Percentiles rank a stretch among this genome's conserved stretches.
phyloP scores from a whole-genome alignment of 1,140 invertebrate genomes.

The Diorhabda carinulata region DNA sequence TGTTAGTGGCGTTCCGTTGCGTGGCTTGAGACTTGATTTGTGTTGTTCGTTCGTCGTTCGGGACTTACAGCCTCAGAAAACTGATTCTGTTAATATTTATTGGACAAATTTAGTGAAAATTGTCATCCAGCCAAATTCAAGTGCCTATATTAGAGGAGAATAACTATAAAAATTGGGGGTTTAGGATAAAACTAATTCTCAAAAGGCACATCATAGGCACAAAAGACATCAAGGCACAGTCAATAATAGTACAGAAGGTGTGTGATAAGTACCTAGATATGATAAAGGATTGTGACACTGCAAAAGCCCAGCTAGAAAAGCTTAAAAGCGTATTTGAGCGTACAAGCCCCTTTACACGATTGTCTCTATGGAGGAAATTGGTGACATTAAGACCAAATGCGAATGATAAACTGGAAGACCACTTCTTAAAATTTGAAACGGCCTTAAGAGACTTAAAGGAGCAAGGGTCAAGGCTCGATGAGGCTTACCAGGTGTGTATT shows the following conservation, averaged over 20 bases:
- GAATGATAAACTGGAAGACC: neutral
- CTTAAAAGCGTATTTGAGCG: constrained; percentile 9
- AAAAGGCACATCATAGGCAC: too few species aligned
- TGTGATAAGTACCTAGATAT: constrained; percentile 30
- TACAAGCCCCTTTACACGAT: constrained; percentile 6
- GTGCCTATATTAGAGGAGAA: too few species aligned
- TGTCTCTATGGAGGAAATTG: neutral
- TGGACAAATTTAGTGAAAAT: too few species aligned
- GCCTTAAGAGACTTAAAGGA: constrained; percentile 24
- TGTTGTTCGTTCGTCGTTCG: too few species aligned
- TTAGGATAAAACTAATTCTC: too few species aligned
- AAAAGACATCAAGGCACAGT: constrained; percentile 21
- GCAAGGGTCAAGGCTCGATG: constrained; percentile 26
- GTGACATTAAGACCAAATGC: neutral
- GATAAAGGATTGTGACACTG: constrained; percentile 22
- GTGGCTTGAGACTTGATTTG: too few species aligned
- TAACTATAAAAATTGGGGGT: too few species aligned
- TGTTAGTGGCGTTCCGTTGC: too few species aligned
- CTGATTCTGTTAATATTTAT: too few species aligned
- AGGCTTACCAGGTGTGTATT: constrained; percentile 13
- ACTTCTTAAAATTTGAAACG: constrained; percentile 24
- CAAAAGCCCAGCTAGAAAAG: constrained; percentile 17
- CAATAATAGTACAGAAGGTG: constrained; percentile 25
- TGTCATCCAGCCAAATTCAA: too few species aligned
- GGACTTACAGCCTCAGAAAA: too few species aligned